A percentile compares a stretch with the other conserved stretches of the same genome.
These are phyloP conservation scores for Meleagris gallopavo DNA, from an alignment of 2,113 vertebrate species.

Conservation along the genomic window DNA sequence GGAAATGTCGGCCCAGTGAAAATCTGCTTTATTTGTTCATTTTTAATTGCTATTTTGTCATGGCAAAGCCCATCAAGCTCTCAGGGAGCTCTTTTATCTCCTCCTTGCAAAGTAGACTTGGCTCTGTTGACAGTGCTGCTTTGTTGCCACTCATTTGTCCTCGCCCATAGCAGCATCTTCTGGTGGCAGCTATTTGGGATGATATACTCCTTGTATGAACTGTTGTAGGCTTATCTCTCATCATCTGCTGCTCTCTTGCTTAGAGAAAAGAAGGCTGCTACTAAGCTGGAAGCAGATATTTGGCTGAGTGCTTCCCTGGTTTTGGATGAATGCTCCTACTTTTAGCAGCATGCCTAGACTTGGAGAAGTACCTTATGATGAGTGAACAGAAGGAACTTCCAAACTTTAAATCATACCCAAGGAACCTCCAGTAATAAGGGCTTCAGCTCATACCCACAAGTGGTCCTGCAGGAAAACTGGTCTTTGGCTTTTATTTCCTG, in stretches of 20 bases:
- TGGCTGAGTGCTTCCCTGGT: slow-evolving; percentile 14
- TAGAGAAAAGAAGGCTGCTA: neutral
- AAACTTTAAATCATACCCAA: slow-evolving; percentile 38
- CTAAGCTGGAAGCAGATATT: neutral
- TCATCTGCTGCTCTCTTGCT: neutral
- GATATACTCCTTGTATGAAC: neutral
- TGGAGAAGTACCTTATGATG: slow-evolving; percentile 54
- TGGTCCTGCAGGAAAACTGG: slow-evolving; percentile 58
- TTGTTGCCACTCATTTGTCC: neutral
- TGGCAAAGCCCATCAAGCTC: neutral
- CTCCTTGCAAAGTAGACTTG: neutral
- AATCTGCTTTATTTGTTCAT: neutral
- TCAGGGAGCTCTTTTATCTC: neutral
- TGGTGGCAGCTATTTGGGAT: neutral
- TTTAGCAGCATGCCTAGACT: slow-evolving; percentile 35
- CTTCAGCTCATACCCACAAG: slow-evolving; percentile 64
- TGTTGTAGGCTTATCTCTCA: neutral
- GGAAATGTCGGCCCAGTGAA: neutral
- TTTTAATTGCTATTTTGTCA: slow-evolving; percentile 7
- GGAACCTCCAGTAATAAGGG: slow-evolving; percentile 67
- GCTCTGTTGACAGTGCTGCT: neutral
- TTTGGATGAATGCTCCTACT: neutral
- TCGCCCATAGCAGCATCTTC: neutral
- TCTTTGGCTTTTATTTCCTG: slow-evolving; percentile 71
- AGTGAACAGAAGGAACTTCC: slow-evolving; percentile 64